Conservation (phyloP, 2,888 invertebrate genomes). For the Gymnoscelis rufifasciata region DNA sequence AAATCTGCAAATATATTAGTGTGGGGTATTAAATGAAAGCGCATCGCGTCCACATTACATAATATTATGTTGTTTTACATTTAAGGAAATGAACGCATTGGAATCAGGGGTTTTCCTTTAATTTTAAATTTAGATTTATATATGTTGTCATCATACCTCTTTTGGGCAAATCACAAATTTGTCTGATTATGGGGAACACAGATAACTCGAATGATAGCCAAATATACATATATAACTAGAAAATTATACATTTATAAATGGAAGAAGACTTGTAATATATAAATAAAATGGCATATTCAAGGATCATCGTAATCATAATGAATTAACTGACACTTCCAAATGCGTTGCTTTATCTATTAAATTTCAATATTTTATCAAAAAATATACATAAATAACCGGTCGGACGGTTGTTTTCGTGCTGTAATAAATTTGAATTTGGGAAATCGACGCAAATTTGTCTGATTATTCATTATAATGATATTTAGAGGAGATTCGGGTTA, state of each 20-base stretch:
- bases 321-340: conserved; percentile 6
- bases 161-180: too few species aligned
- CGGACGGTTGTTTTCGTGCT: conserved; percentile 1
- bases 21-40: too few species aligned
- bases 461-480: conserved; percentile 20
- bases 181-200: too few species aligned
- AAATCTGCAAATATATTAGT: too few species aligned
- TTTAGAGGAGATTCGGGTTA: conserved; percentile 10
- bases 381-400: conserved; percentile 15
- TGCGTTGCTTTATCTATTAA: conserved; percentile 5
- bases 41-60: too few species aligned
- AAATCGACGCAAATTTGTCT: conserved; percentile 28
- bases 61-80: too few species aligned
- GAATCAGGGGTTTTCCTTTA: too few species aligned
- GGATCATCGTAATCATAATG: conserved; percentile 3
- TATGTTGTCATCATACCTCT: too few species aligned
- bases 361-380: conserved; percentile 12
- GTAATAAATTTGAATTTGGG: conserved; percentile 21
- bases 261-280: not conserved
- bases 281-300: not conserved
- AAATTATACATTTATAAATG: too few species aligned
- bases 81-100: too few species aligned
- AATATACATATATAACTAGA: not conserved
- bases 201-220: too few species aligned
- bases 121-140: too few species aligned